Percentiles rank a stretch among this genome's conserved stretches.
Conservation (phyloP, 2,113 vertebrate genomes). For the Hucho hucho region DNA sequence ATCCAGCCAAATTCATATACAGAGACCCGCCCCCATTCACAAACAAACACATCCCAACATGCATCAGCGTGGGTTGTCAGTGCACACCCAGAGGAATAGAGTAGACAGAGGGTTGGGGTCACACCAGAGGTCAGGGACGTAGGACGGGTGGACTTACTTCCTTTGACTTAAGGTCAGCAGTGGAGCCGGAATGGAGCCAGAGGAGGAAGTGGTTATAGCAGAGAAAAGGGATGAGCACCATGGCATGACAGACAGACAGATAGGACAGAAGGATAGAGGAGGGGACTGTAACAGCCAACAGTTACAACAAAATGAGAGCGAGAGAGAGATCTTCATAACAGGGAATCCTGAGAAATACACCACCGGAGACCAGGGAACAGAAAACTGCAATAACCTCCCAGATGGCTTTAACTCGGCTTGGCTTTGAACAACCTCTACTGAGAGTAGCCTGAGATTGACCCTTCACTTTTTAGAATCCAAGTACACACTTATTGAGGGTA, state of each 20-base stretch:
- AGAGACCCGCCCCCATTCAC: background rate
- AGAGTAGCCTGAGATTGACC: background rate
- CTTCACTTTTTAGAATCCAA: background rate
- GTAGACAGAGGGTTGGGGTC: constrained; percentile 14
- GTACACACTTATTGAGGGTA: no score
- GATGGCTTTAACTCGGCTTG: constrained; percentile 71
- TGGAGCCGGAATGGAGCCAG: constrained; percentile 63
- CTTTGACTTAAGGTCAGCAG: constrained; percentile 73
- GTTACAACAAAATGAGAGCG: constrained; percentile 38
- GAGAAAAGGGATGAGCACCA: constrained; percentile 55
- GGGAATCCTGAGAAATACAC: constrained; percentile 44
- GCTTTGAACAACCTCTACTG: constrained; percentile 45
- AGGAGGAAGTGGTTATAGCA: constrained; percentile 64
- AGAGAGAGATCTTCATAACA: constrained; percentile 38
- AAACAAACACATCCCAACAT: constrained; percentile 21
- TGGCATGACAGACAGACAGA: constrained; percentile 49
- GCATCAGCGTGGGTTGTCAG: constrained; percentile 19
- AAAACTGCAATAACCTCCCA: constrained; percentile 74
- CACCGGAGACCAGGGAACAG: constrained; percentile 55
- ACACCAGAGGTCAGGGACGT: constrained; percentile 31
- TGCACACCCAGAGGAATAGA: constrained; percentile 20
- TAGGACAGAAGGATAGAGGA: constrained; percentile 23
- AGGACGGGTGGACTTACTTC: constrained; percentile 73
- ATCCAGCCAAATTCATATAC: background rate
- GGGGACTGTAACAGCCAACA: constrained; percentile 53